Evolutionary conservation across 1,140 invertebrate species (phyloP).

Genomic region (Drosophila ambigua): DNA sequence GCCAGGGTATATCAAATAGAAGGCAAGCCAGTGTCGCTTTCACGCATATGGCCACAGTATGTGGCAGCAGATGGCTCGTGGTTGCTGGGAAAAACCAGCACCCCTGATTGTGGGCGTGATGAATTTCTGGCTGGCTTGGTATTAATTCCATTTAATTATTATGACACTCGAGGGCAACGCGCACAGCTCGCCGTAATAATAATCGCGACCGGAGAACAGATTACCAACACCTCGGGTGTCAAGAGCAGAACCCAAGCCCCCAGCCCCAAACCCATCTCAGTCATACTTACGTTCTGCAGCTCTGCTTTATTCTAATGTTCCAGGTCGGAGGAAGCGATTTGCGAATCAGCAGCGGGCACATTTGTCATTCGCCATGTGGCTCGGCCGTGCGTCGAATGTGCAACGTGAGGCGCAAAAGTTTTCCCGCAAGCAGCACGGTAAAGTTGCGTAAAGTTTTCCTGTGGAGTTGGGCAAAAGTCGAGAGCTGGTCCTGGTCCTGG

Average conservation of each 20-base stretch:
- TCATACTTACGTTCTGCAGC: not conserved
- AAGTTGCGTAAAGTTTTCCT: slow-evolving; percentile 31
- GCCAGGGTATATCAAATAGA: too few relatives aligned
- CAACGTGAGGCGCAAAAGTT: slow-evolving; percentile 32
- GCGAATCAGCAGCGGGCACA: slow-evolving; percentile 35
- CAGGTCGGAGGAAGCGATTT: slow-evolving; percentile 33
- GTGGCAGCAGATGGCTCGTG: too few relatives aligned
- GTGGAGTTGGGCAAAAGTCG: slow-evolving; percentile 20
- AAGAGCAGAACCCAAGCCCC: slow-evolving; percentile 5
- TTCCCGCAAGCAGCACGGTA: slow-evolving; percentile 32
- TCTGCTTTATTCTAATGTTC: slow-evolving; percentile 37
- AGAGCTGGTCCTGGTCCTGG: not conserved
- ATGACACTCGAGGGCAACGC: slow-evolving; percentile 41
- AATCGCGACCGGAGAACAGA: slow-evolving; percentile 12
- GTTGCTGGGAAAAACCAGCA: too few relatives aligned
- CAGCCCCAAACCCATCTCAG: not conserved
- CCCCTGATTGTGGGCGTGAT: slow-evolving; percentile 18
- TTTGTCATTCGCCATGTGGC: slow-evolving; percentile 52
- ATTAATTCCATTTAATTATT: slow-evolving; percentile 58
- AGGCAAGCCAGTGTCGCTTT: not conserved
- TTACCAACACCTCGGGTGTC: slow-evolving; percentile 48
- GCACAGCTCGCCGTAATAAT: slow-evolving; percentile 9
- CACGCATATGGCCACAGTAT: slow-evolving; percentile 2
- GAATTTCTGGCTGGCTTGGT: slow-evolving; percentile 46
- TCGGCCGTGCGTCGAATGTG: slow-evolving; percentile 28